phyloP scores from a whole-genome alignment of 2,113 vertebrate species.

The Hippocampus mohnikei region DNA sequence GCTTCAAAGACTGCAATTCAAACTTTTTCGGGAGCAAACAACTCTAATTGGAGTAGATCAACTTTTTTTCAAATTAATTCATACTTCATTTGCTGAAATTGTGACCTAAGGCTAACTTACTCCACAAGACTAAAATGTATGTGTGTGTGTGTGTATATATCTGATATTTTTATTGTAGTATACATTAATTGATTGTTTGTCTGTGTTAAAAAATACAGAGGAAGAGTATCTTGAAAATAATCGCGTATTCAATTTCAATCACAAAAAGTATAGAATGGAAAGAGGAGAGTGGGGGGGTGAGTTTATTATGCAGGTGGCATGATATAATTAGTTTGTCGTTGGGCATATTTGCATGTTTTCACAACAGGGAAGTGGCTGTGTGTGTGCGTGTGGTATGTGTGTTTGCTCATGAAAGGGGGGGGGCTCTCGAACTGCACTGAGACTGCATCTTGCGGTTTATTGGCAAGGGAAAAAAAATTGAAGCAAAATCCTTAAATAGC shows the following conservation, averaged over 20 bases:
- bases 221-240: too few relatives aligned
- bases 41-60: too few relatives aligned
- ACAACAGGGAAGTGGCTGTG: slow-evolving; percentile 74
- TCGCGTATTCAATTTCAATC: background rate
- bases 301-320: slow-evolving; percentile 74
- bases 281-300: slow-evolving; percentile 35
- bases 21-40: too few relatives aligned
- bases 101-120: too few relatives aligned
- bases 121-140: too few relatives aligned
- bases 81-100: too few relatives aligned
- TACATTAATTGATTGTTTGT: too few relatives aligned
- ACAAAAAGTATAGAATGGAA: background rate
- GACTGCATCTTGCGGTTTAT: background rate
- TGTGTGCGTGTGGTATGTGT: slow-evolving; percentile 17
- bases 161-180: too few relatives aligned
- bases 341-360: slow-evolving; percentile 77
- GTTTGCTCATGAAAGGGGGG: slow-evolving; percentile 26
- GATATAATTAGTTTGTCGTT: slow-evolving; percentile 81
- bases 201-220: too few relatives aligned
- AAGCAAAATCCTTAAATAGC: background rate
- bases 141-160: too few relatives aligned
- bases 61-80: too few relatives aligned
- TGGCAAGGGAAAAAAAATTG: background rate
- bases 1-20: too few relatives aligned
- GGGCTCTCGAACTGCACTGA: background rate